phyloP scores from a whole-genome alignment of 2,797 vertebrate species.

The Megaceryle alcyon region DNA sequence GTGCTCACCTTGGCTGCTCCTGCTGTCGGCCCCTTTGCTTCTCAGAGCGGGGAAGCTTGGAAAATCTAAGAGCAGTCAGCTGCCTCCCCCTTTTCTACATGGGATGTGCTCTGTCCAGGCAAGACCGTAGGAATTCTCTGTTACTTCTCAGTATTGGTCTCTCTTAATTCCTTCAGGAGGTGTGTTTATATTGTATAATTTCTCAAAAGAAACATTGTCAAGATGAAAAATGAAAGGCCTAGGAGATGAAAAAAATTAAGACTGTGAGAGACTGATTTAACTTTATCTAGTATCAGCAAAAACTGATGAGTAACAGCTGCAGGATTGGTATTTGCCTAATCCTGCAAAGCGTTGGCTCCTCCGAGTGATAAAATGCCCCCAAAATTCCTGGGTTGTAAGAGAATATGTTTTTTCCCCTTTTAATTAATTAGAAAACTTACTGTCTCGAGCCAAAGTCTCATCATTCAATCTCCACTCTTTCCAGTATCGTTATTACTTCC shows the following conservation, averaged over 20 bases:
- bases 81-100: neutral
- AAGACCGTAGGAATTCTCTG: neutral
- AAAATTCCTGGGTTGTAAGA: neutral
- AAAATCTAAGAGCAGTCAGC: neutral
- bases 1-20: neutral
- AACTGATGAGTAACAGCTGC: slow-evolving; percentile 43
- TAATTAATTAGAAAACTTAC: slow-evolving; percentile 15
- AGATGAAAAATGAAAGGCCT: slow-evolving; percentile 45
- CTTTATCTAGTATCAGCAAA: slow-evolving; percentile 34
- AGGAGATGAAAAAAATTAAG: slow-evolving; percentile 21
- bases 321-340: slow-evolving; percentile 44
- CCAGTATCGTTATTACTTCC: neutral
- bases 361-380: neutral
- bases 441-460: neutral
- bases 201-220: slow-evolving; percentile 59
- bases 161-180: slow-evolving; percentile 45
- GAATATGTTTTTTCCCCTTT: neutral
- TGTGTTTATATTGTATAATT: slow-evolving; percentile 45
- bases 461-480: neutral
- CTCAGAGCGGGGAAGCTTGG: neutral
- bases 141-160: neutral
- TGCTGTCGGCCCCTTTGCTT: neutral
- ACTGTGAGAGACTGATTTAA: neutral
- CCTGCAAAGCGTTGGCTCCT: neutral
- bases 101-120: neutral